Percentiles rank a stretch among this genome's conserved stretches.
phyloP scores from a whole-genome alignment of 2,888 invertebrate genomes.

The Nemotelus pantherinus region DNA sequence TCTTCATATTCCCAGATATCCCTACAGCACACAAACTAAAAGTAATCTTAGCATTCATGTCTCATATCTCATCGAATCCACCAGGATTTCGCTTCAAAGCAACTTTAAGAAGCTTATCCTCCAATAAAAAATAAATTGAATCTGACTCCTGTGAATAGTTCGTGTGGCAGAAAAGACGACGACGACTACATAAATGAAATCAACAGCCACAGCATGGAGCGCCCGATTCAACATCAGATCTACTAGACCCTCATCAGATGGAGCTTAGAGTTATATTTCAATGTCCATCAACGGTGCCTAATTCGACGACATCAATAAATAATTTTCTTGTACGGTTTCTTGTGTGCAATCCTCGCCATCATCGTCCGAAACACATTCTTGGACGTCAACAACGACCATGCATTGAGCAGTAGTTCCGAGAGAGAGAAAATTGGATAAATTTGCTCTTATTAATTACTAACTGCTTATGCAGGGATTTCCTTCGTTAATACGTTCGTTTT shows the following conservation, averaged over 20 bases:
- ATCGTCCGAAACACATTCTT: background rate
- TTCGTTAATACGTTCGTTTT: slow-evolving; percentile 1
- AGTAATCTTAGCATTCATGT: too few relatives aligned
- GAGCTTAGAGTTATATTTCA: slow-evolving; percentile 19
- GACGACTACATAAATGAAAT: slow-evolving; percentile 20
- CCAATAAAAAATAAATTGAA: slow-evolving; percentile 24
- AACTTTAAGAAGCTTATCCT: slow-evolving; percentile 30
- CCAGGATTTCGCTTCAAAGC: background rate
- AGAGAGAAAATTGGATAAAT: slow-evolving; percentile 6
- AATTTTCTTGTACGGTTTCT: slow-evolving; percentile 2
- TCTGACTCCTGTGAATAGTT: background rate
- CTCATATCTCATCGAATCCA: too few relatives aligned
- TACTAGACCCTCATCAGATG: background rate
- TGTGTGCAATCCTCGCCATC: background rate
- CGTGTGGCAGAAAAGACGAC: background rate
- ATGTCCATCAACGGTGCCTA: slow-evolving; percentile 23
- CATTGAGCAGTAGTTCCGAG: background rate
- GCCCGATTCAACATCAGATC: background rate
- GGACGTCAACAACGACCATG: background rate
- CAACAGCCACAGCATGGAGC: slow-evolving; percentile 17
- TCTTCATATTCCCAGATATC: background rate
- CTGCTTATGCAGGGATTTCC: slow-evolving; percentile 22
- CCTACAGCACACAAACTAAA: too few relatives aligned
- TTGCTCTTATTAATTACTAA: slow-evolving; percentile 31
- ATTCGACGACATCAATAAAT: slow-evolving; percentile 35